A percentile compares a stretch with the other conserved stretches of the same genome.
phyloP scores from a whole-genome alignment of 2,797 vertebrate species.

The Tenualosa thibaudeaui region DNA sequence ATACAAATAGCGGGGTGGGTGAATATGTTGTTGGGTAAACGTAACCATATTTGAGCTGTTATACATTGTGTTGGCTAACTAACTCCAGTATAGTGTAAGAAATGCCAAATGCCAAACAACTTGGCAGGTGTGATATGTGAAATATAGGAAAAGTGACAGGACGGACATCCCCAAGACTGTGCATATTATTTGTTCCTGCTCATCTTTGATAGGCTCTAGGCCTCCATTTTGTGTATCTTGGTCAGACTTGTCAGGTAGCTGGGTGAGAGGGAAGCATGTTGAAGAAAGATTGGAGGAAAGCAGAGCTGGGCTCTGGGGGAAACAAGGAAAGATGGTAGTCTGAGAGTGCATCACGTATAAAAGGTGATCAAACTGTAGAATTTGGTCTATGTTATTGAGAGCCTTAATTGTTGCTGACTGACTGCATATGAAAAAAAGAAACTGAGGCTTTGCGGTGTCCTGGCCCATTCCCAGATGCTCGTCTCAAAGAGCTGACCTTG shows the following conservation, averaged over 20 bases:
- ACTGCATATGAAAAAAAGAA: conserved; percentile 64
- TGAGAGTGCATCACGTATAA: conserved; percentile 47
- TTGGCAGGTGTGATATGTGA: not conserved
- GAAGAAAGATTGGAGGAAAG: conserved; percentile 52
- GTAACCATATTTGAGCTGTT: no score
- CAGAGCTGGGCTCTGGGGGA: conserved; percentile 53
- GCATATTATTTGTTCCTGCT: conserved; percentile 70
- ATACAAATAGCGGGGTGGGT: no score
- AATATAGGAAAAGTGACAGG: not conserved
- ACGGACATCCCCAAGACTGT: conserved; percentile 47
- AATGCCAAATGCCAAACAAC: not conserved
- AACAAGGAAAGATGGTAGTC: conserved; percentile 57
- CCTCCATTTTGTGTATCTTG: conserved; percentile 71
- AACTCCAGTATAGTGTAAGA: no score
- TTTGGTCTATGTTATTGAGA: conserved; percentile 65
- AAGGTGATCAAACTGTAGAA: conserved; percentile 58
- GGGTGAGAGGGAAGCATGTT: conserved; percentile 55
- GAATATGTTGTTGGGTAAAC: no score
- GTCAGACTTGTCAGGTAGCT: conserved; percentile 72
- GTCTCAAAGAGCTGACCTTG: conserved; percentile 75
- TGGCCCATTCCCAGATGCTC: conserved; percentile 71
- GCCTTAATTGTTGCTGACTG: conserved; percentile 70
- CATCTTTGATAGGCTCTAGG: conserved; percentile 63
- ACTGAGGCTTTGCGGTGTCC: conserved; percentile 65
- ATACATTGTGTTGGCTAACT: no score